Evolutionary conservation across 2,113 vertebrate genomes (phyloP), one percentile per base, ranked within the genome.

Genomic region (Strix uralensis): DNA sequence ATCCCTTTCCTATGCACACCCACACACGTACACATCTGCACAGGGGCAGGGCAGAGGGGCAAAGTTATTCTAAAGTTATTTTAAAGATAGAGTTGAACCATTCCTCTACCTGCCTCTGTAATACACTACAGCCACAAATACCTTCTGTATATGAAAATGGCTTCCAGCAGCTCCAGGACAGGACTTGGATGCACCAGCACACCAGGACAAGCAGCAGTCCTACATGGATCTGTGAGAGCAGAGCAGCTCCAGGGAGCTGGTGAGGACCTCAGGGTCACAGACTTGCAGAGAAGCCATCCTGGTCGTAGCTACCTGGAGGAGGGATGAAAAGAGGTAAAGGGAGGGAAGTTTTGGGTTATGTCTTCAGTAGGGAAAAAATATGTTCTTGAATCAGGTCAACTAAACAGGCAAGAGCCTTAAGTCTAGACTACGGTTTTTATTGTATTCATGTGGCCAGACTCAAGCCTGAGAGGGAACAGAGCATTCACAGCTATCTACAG

Each of bases 111-210:
- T 93, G 36, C 22, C 84, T 65, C 18, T 4, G 3, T 13, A 44
- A 79, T 3, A 13, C 0, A 0, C 5, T 2, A 1, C 38, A 79
- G 52, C 19, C 61, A 47, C 54, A 47, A 44, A 7, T n/a, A 59
- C 19, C 34, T 54, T 17, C 49, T 66, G 1, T 17, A 16, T 13
- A 55, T 70, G 59, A 62, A 91, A 87, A 77, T 10, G 13, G 55
- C 30, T 67, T 27, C 52, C 38, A 77, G 44, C 8, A 86, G 78
- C 36, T 3, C 42, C 55, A 78, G 78, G 40, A 57, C 20, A 42
- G 54, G 54, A 54, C 9, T 11, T 6, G 47, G 40, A 74, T 30
- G 29, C 12, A n/a, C 9, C 10, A 9, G 51, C 26, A 40, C 8
- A 58, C 14, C 44, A 86, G 34, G 46, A 61, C 14, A 55, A 84